phyloP scores from a whole-genome alignment of 2,113 vertebrate genomes.

The Hydrolagus affinis region DNA sequence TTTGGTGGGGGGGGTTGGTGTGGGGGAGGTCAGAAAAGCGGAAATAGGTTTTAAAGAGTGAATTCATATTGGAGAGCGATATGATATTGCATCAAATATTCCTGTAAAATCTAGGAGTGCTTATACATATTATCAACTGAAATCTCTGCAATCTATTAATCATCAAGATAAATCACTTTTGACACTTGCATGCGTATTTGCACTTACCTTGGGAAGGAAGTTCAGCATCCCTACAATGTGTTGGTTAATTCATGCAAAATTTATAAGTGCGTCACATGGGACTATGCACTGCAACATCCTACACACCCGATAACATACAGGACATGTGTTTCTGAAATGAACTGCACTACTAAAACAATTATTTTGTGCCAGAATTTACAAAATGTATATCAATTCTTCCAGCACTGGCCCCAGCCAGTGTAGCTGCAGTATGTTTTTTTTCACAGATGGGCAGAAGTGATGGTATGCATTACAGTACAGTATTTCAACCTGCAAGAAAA shows the following conservation, averaged over 20 bases:
- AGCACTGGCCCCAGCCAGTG: neutral
- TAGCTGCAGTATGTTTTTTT: neutral
- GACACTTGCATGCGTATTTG: neutral
- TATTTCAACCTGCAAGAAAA: too few relatives aligned
- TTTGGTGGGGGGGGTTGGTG: too few relatives aligned
- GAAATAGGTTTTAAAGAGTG: neutral
- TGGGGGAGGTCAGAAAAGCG: too few relatives aligned
- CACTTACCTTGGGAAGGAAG: slow-evolving; percentile 12
- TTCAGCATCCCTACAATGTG: neutral
- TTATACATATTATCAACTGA: neutral
- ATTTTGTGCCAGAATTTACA: neutral
- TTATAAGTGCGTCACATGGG: neutral
- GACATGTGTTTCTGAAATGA: neutral
- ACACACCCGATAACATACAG: neutral
- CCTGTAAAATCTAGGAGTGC: neutral
- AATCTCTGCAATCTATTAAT: neutral
- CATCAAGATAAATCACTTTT: slow-evolving; percentile 4
- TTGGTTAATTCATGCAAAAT: slow-evolving; percentile 21
- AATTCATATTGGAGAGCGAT: neutral
- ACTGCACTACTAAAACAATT: neutral
- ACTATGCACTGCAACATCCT: neutral
- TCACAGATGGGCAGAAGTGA: neutral
- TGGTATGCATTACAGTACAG: too few relatives aligned
- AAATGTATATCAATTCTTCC: neutral
- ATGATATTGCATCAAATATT: neutral